Base-by-base conservation (phyloP, 2,113 vertebrate species). In the Etheostoma cragini region DNA sequence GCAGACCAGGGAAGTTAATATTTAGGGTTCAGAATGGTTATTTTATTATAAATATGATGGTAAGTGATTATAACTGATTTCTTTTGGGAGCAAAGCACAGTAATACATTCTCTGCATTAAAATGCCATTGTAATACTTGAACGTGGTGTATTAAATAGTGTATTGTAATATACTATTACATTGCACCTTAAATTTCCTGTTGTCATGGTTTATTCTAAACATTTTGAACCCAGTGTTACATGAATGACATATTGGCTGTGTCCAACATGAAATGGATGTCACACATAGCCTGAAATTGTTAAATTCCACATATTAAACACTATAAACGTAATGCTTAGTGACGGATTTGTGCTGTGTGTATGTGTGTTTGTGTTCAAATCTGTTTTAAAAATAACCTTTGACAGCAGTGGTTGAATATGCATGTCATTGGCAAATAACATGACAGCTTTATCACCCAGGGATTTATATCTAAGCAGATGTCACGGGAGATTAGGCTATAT, bases 331-430 rank as follows among this genome's bases (percentile, higher is more conserved):
- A 22, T 30, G 22, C 24, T 46, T 49, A 11, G 64, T 47, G 3
- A 46, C 6, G 1, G 16, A 21, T 8, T 10, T 65, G 4, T 17
- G 8, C 15, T 30, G 30, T 30, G 26, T 26, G 21, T 26, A 21
- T 26, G 6, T 17, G 24, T 33, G 15, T 45, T 33, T 68, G 19
- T 67, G 60, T 19, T 52, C 21, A n/a, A 5, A 45, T 57, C 46
- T 60, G 49, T 53, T 77, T 30, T 56, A 56, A 71, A 50, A 80
- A 79, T 76, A 58, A 53, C 65, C 57, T 38, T 42, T 1, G 45
- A 57, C 63, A 69, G 35, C 52, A 49, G 45, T 26, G 38, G 24
- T 53, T 80, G 57, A 77, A 70, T 81, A 83, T 87, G 69, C 21
- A 81, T 56, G 50, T 47, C 0, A 50, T 26, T 67, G 1, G 45